Conservation (phyloP, 2,113 vertebrate species). For the Perognathus longimembris region DNA sequence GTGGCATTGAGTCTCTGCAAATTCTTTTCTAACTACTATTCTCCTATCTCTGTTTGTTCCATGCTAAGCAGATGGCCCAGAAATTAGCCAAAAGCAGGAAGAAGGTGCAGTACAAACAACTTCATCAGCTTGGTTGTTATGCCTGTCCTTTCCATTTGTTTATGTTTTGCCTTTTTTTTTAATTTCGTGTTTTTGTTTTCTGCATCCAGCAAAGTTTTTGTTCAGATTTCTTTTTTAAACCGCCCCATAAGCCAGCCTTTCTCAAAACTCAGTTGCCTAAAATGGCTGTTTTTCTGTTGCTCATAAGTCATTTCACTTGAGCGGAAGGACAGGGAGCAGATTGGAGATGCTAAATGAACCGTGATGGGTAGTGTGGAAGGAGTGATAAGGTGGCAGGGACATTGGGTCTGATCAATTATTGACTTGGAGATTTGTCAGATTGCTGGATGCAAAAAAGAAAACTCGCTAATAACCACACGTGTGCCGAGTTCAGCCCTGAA, state of each 20-base stretch:
- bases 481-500: conserved; percentile 66
- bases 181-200: conserved; percentile 88
- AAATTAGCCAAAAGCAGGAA: conserved; percentile 99
- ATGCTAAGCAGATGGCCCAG: conserved; percentile 98
- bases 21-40: conserved; percentile 91
- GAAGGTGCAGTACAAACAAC: conserved; percentile 97
- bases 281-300: conserved; percentile 86
- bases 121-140: conserved; percentile 89
- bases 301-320: conserved; percentile 90
- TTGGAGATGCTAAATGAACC: conserved; percentile 79
- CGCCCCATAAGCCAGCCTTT: conserved; percentile 82
- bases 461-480: conserved; percentile 71
- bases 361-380: conserved; percentile 54
- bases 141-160: conserved; percentile 86
- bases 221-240: conserved; percentile 83
- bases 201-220: conserved; percentile 92
- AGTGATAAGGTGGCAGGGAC: conserved; percentile 72
- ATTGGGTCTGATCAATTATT: conserved; percentile 65
- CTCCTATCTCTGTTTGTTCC: conserved; percentile 96
- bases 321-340: conserved; percentile 80
- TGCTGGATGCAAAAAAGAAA: conserved; percentile 91
- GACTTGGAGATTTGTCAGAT: conserved; percentile 81
- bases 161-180: conserved; percentile 78
- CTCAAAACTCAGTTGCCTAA: conserved; percentile 80
- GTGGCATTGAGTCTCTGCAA: conserved; percentile 83